A percentile compares a stretch with the other conserved stretches of the same genome.
These are phyloP conservation scores for Pyralis farinalis DNA, from an alignment of 2,888 invertebrate genomes.

Conservation along the genomic window DNA sequence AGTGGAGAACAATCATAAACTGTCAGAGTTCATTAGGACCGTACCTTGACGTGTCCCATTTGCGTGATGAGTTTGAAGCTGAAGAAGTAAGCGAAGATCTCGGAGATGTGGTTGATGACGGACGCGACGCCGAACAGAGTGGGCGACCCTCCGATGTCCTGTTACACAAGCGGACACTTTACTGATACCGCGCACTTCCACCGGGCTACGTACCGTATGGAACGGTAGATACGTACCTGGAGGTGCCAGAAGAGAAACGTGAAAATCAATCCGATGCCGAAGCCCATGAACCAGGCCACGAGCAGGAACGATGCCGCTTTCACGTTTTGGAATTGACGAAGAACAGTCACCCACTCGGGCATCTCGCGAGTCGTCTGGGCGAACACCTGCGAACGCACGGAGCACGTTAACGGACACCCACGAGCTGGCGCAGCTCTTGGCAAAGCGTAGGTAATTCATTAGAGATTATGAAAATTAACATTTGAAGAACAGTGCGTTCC, in stretches of 20 bases:
- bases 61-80: slow-evolving; percentile 96
- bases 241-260: slow-evolving; percentile 99
- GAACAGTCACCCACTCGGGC: slow-evolving; percentile 96
- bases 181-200: too few relatives aligned
- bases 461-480: too few relatives aligned
- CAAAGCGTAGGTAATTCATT: too few relatives aligned
- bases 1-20: too few relatives aligned
- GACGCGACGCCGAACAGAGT: slow-evolving; percentile 99
- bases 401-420: too few relatives aligned
- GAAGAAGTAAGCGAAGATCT: slow-evolving; percentile 99
- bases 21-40: too few relatives aligned
- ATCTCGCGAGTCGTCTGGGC: slow-evolving; percentile 94
- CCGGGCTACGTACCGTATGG: too few relatives aligned
- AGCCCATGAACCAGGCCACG: slow-evolving; percentile 99
- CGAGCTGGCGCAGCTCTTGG: too few relatives aligned
- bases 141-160: slow-evolving; percentile 97
- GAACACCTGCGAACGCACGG: slow-evolving; percentile 90
- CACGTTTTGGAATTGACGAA: slow-evolving; percentile 93
- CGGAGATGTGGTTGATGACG: slow-evolving; percentile 99
- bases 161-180: slow-evolving; percentile 26
- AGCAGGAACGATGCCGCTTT: slow-evolving; percentile 96
- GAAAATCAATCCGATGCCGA: slow-evolving; percentile 98
- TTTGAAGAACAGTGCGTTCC: too few relatives aligned
- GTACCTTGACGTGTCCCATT: slow-evolving; percentile 96
- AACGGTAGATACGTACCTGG: slow-evolving; percentile 78